A percentile compares a stretch with the other conserved stretches of the same genome.
Conservation (phyloP, 2,113 vertebrate genomes). For the Marmota monax region DNA sequence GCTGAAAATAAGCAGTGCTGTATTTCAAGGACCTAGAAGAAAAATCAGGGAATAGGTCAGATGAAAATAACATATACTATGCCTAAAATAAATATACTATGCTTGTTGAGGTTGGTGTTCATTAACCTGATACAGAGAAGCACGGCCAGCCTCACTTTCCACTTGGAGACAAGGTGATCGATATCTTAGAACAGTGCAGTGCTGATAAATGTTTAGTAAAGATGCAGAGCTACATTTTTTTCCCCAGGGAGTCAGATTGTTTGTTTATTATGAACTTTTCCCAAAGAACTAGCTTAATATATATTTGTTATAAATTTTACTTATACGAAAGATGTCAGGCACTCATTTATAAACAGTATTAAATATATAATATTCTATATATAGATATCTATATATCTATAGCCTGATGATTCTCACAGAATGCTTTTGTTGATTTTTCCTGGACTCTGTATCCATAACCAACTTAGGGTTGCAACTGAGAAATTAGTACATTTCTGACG, state of each 20-base stretch:
- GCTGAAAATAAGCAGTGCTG: constrained; percentile 73
- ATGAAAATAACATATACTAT: constrained; percentile 58
- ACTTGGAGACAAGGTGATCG: background rate
- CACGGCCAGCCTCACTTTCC: background rate
- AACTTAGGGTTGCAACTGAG: background rate
- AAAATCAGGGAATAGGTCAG: constrained; percentile 70
- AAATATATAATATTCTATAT: background rate
- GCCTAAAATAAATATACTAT: constrained; percentile 65
- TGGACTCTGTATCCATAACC: background rate
- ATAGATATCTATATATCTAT: background rate
- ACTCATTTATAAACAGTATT: constrained; percentile 25
- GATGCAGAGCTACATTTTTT: background rate
- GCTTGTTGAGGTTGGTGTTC: background rate
- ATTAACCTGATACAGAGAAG: background rate
- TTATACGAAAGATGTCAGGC: background rate
- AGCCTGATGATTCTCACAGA: background rate
- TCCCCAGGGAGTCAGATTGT: background rate
- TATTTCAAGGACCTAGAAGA: constrained; percentile 69
- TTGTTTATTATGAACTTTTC: background rate
- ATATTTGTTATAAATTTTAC: background rate
- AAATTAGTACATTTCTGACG: background rate
- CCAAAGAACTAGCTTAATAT: background rate
- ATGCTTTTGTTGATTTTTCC: constrained; percentile 25
- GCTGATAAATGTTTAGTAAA: background rate
- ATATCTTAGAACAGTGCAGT: background rate